phyloP scores from a whole-genome alignment of 2,888 invertebrate genomes.

The Lasioglossum oenotherae region DNA sequence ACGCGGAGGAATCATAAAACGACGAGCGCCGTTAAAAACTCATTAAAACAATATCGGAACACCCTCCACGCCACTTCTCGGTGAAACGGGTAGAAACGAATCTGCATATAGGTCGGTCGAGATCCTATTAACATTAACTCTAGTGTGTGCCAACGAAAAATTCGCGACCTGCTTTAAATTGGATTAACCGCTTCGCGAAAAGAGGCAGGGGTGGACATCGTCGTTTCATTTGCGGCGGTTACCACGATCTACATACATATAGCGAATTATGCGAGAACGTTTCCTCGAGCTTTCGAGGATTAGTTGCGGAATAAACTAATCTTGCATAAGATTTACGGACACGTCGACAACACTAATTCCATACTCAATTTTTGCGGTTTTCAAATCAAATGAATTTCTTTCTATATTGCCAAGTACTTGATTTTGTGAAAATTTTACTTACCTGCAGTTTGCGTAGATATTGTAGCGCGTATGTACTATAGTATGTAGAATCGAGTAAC shows the following conservation, averaged over 20 bases:
- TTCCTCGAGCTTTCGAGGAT: too few relatives aligned
- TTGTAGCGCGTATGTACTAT: too few relatives aligned
- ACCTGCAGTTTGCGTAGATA: neutral
- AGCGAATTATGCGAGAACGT: too few relatives aligned
- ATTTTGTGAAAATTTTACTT: neutral
- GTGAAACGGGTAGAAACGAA: neutral
- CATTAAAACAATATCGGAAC: neutral
- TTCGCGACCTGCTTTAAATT: neutral
- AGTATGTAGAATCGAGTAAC: too few relatives aligned
- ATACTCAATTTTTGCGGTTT: neutral
- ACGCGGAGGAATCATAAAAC: neutral
- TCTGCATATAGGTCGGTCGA: neutral
- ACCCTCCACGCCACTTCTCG: neutral
- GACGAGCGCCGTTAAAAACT: neutral
- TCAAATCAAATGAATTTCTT: neutral
- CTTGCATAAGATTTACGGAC: neutral
- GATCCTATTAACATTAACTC: neutral
- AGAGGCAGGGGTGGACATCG: neutral
- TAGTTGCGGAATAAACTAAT: neutral
- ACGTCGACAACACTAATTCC: neutral
- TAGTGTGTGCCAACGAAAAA: neutral
- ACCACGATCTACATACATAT: neutral
- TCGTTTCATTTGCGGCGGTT: neutral
- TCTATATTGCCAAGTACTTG: neutral
- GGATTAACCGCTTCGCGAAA: neutral